Conservation (phyloP, 1,140 invertebrate genomes). For the Drosophila mojavensis region DNA sequence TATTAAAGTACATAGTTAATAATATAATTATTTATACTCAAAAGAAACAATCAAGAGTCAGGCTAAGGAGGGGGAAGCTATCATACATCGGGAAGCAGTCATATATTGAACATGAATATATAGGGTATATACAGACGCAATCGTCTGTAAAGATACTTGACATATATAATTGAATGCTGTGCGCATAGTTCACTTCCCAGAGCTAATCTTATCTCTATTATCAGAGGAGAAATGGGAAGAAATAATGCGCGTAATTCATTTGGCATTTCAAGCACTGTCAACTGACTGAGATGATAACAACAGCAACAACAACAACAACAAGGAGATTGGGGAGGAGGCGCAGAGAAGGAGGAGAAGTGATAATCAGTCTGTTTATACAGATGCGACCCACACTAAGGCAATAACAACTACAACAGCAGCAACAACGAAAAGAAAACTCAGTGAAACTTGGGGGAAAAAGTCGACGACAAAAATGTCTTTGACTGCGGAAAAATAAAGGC, state of each 20-base stretch:
- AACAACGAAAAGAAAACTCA: slow-evolving; percentile 64
- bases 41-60: no score
- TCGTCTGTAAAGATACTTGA: not conserved
- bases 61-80: no score
- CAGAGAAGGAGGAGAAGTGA: slow-evolving; percentile 31
- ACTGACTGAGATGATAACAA: no score
- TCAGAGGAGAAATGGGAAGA: not conserved
- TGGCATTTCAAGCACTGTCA: no score
- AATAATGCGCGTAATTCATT: no score
- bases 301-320: no score
- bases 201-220: slow-evolving; percentile 19
- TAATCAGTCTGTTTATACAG: slow-evolving; percentile 54
- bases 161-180: slow-evolving; percentile 11
- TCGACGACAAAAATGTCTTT: slow-evolving; percentile 71
- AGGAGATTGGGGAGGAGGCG: not conserved
- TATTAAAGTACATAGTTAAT: no score
- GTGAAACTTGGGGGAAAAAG: slow-evolving; percentile 74
- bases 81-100: no score
- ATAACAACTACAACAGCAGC: slow-evolving; percentile 2
- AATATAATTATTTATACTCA: no score
- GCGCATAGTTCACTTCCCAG: not conserved
- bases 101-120: no score
- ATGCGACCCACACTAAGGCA: slow-evolving; percentile 61
- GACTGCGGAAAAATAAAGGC: slow-evolving; percentile 76
- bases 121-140: no score